Evolutionary conservation across 2,113 vertebrate genomes (phyloP).

Genomic region (Datnioides undecimradiatus): DNA sequence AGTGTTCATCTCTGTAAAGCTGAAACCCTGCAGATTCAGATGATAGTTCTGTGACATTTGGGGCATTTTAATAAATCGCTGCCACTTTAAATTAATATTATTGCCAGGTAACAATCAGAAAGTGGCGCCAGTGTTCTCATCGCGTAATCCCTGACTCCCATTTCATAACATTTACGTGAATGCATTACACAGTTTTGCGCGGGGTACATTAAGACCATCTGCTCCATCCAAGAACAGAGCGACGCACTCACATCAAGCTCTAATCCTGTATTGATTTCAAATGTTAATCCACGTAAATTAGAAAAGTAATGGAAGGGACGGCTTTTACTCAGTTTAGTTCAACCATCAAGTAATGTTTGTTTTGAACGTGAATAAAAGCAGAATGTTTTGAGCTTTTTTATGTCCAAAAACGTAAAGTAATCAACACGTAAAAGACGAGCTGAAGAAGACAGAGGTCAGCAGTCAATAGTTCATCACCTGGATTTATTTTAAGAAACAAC

Average conservation of each 20-base stretch:
- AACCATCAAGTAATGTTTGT: not conserved
- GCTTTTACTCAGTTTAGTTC: not conserved
- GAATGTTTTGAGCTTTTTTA: not conserved
- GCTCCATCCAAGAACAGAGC: not conserved
- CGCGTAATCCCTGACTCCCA: not conserved
- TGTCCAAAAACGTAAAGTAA: not conserved
- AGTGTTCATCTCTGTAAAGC: too few relatives aligned
- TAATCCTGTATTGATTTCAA: constrained; percentile 24
- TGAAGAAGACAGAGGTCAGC: not conserved
- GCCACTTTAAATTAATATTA: not conserved
- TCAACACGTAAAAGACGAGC: not conserved
- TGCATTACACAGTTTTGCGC: constrained; percentile 32
- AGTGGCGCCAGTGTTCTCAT: too few relatives aligned
- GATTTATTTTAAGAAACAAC: constrained; percentile 50
- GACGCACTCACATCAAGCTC: constrained; percentile 8
- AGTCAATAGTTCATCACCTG: not conserved
- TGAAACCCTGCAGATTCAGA: too few relatives aligned
- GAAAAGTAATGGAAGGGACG: not conserved
- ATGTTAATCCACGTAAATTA: not conserved
- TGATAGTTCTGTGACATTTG: too few relatives aligned
- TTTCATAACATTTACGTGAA: constrained; percentile 37
- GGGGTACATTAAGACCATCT: constrained; percentile 42
- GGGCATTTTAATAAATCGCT: too few relatives aligned
- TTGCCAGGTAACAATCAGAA: not conserved
- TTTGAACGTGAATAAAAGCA: not conserved